These are phyloP conservation scores for Morinoia aosen DNA, from an alignment of 2,888 invertebrate genomes.

Conservation along the genomic window DNA sequence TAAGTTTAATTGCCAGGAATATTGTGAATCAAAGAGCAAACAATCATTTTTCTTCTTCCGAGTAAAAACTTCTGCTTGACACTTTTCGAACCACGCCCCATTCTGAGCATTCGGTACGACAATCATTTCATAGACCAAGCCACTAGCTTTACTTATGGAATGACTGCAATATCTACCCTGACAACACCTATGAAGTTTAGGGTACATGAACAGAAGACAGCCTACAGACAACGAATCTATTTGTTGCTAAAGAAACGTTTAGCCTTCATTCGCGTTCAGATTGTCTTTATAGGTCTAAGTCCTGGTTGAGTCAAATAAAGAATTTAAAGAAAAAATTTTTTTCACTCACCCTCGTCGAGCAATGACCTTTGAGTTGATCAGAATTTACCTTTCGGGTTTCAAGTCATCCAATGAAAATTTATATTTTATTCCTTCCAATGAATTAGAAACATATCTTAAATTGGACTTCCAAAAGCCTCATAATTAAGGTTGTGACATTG, in stretches of 20 bases:
- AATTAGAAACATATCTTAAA: too few species aligned
- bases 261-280: not conserved
- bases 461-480: too few species aligned
- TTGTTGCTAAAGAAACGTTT: not conserved
- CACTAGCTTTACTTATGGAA: not conserved
- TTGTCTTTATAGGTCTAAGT: not conserved
- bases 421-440: too few species aligned
- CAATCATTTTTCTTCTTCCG: not conserved
- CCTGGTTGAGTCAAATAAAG: not conserved
- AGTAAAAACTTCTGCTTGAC: not conserved
- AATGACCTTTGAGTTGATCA: too few species aligned
- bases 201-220: not conserved
- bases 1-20: not conserved
- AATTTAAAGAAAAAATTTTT: not conserved
- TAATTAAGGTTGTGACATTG: too few species aligned
- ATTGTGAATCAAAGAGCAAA: not conserved
- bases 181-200: too few species aligned
- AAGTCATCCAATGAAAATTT: too few species aligned
- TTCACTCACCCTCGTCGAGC: not conserved
- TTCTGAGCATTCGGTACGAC: not conserved
- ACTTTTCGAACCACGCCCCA: not conserved
- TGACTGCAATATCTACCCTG: not conserved
- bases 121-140: not conserved
- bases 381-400: too few species aligned
- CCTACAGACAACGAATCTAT: not conserved